A percentile compares a stretch with the other conserved stretches of the same genome.
Evolutionary conservation across 2,797 vertebrate genomes (phyloP).

Genomic region (Silurus lanzhouensis): DNA sequence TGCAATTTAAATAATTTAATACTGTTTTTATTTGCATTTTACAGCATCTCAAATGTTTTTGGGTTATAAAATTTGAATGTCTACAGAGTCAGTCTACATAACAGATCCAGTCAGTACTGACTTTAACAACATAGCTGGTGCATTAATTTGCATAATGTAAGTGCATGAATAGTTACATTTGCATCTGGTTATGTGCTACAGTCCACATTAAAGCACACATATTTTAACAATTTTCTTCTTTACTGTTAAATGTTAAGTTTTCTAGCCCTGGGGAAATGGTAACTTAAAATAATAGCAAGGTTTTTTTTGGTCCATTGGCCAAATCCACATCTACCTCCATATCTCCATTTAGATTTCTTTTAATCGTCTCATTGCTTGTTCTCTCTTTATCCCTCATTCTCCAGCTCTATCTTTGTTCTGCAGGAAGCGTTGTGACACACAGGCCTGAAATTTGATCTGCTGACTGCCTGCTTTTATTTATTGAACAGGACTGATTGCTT

Average conservation of each 20-base stretch:
- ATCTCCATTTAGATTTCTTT: slow-evolving; percentile 20
- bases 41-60: too few species aligned
- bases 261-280: not conserved
- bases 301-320: not conserved
- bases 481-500: slow-evolving; percentile 61
- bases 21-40: too few species aligned
- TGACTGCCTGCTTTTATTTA: slow-evolving; percentile 68
- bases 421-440: slow-evolving; percentile 19
- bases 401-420: slow-evolving; percentile 5
- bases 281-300: slow-evolving; percentile 1
- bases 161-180: not conserved
- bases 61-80: too few species aligned
- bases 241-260: not conserved
- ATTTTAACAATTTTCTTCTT: slow-evolving; percentile 5
- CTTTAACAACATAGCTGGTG: not conserved
- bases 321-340: slow-evolving; percentile 14
- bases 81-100: not conserved
- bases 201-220: not conserved
- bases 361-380: not conserved
- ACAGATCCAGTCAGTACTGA: not conserved
- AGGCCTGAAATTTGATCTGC: slow-evolving; percentile 64
- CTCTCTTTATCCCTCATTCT: slow-evolving; percentile 18
- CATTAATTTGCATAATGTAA: not conserved
- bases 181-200: not conserved
- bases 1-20: too few species aligned